phyloP scores from a whole-genome alignment of 2,797 vertebrate genomes.

The Aselliscus stoliczkanus region DNA sequence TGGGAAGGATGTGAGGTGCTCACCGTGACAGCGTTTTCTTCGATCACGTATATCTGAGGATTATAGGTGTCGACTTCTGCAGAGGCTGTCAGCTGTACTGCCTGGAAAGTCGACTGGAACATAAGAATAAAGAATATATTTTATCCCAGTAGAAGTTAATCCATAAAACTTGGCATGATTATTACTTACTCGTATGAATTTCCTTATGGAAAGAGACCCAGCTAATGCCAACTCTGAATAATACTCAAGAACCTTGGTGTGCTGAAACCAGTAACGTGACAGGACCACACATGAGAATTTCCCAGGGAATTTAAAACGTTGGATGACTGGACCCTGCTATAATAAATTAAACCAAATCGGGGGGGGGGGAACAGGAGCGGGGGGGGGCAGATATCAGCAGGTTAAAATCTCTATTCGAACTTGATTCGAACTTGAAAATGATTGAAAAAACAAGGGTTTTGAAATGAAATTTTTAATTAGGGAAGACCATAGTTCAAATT shows the following conservation, averaged over 20 bases:
- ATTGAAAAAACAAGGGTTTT: not conserved
- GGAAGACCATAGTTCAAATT: not conserved
- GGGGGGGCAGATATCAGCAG: not conserved
- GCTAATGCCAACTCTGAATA: not conserved
- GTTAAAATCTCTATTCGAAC: not conserved
- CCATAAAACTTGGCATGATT: not conserved
- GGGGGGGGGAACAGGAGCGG: too few species aligned
- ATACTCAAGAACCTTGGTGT: not conserved
- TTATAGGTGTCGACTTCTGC: conserved; percentile 85
- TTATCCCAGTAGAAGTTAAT: not conserved
- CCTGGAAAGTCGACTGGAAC: conserved; percentile 88
- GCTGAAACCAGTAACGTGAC: not conserved
- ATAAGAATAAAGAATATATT: conserved; percentile 47
- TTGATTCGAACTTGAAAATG: not conserved
- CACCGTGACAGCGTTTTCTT: conserved; percentile 85
- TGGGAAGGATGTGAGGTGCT: conserved; percentile 10
- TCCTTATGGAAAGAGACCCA: not conserved
- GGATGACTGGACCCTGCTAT: not conserved
- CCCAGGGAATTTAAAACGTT: not conserved
- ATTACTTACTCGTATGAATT: not conserved
- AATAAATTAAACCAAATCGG: not conserved
- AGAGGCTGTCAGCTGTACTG: conserved; percentile 81
- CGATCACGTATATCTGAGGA: conserved; percentile 85
- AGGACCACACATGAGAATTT: not conserved
- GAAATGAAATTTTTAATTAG: not conserved